Evolutionary conservation across 2,888 invertebrate genomes (phyloP).

Genomic region (Acrobasis repandana): DNA sequence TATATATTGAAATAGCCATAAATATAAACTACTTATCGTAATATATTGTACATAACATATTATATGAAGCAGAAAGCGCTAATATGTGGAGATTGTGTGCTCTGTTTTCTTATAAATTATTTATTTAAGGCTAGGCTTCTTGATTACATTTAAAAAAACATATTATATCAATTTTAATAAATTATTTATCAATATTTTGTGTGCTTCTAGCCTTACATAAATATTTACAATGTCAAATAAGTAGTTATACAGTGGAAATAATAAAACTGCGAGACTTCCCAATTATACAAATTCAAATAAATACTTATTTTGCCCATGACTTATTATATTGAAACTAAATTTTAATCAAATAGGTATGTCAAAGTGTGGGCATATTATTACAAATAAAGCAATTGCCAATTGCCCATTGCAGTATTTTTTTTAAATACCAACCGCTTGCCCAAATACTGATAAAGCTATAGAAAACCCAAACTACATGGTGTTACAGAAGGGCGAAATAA

Average conservation of each 20-base stretch:
- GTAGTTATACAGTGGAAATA: neutral
- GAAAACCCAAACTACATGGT: no score
- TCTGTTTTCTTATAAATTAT: conserved; percentile 44
- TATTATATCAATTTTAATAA: no score
- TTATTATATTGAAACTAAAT: no score
- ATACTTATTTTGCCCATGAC: neutral
- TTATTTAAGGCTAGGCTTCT: neutral
- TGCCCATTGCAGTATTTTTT: no score
- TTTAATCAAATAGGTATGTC: no score
- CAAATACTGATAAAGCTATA: no score
- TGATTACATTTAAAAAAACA: no score
- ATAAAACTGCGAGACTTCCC: neutral
- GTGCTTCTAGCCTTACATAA: neutral
- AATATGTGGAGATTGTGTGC: conserved; percentile 41
- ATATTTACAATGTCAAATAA: neutral
- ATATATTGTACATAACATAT: conserved; percentile 31
- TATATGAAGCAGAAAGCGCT: conserved; percentile 14
- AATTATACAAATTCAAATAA: neutral
- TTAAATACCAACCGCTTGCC: no score
- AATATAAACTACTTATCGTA: conserved; percentile 29
- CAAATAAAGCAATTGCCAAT: no score
- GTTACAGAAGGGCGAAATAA: no score
- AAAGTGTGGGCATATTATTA: no score
- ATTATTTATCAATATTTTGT: neutral
- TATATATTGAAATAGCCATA: conserved; percentile 25